Evolutionary conservation across 2,888 invertebrate species (phyloP), one percentile per base, ranked within the genome.

Genomic region (Gari tellinella): DNA sequence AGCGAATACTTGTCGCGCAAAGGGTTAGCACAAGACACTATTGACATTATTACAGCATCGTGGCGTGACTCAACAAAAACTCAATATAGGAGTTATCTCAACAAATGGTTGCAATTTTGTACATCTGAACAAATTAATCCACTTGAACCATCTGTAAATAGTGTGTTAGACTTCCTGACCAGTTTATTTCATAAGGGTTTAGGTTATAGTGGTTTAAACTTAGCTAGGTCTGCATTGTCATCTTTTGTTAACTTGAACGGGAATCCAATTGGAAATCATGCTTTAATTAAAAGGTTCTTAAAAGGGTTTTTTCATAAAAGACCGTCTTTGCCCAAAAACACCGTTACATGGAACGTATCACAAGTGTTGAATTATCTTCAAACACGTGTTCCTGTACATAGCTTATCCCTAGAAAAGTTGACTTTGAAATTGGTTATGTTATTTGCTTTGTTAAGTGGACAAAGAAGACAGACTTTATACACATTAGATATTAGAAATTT

Each of bases 51-150:
- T 12, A 26, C 43, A 4, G 7, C 41, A 37, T 58, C 58, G 8
- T 58, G 58, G 58, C 17, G 45, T 46, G 14, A 46, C 15, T 45
- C 45, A 23, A 58, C 58, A 31, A 45, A 12, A 31, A 58, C 45
- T 19, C 58, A 58, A 5, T 78, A 73, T 67, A 19, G 62, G 49
- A 31, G 46, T 8, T 52, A 58, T 57, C n/a, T 67, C 23, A 43
- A 53, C 45, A 66, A 66, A 38, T 73, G 73, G 78, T 37, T 73
- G 19, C 38, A 7, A 10, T 77, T 70, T 78, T 72, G 66, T 58
- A 0, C 52, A 63, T 41, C 53, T 48, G 40, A 52, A n/a, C 7
- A 72, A 51, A 31, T 26, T 62, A 17, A 66, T 78, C n/a, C 23
- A 25, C 51, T 72, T 65, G 38, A 56, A 23, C 64, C 76, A 53